Base-by-base conservation (phyloP, 2,113 vertebrate genomes). In the Amphiprion ocellaris region DNA sequence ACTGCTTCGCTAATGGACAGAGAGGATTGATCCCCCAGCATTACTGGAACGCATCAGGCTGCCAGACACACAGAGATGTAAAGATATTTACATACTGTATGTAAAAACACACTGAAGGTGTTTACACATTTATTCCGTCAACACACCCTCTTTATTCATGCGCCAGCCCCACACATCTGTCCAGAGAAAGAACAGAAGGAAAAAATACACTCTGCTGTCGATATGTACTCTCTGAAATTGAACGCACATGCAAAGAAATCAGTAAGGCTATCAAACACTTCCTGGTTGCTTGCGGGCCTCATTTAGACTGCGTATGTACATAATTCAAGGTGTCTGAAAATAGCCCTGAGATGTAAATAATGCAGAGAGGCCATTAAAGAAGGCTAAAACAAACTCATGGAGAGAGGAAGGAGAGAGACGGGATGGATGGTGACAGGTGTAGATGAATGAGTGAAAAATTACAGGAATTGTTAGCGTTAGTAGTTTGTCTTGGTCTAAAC, bases 291-390 rank as follows among this genome's bases (percentile, higher is more conserved):
- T 54, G 44, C 33, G 50, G 44, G 62, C 54, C 69, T 89, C 73
- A 82, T 90, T 91, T 83, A 71, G 69, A 84, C 5, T 37, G 26
- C 54, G 66, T 50, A 68, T 78, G 70, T 84, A 61, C 74, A 86
- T 88, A 77, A 91, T 88, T 89, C 26, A 89, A 54, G 19, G 74
- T 82, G 83, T 78, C 77, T 90, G 80, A 84, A 91, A 90, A 91
- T 88, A 92, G 79, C 79, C 63, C 50, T 46, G 33, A 72, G 47
- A 73, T 83, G 74, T 89, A 86, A 93, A 92, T 90, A 88, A 92
- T 91, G 78, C 82, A 91, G 65, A 44, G 54, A 10, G 66, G 53
- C 56, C 74, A 83, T 88, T 87, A 87, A 78, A 83, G 61, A 63
- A 28, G 14, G 68, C 77, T 84, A 65, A 77, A 82, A 82, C 70